Evolutionary conservation across 2,797 vertebrate genomes (phyloP).

Genomic region (Lutjanus argentimaculatus): DNA sequence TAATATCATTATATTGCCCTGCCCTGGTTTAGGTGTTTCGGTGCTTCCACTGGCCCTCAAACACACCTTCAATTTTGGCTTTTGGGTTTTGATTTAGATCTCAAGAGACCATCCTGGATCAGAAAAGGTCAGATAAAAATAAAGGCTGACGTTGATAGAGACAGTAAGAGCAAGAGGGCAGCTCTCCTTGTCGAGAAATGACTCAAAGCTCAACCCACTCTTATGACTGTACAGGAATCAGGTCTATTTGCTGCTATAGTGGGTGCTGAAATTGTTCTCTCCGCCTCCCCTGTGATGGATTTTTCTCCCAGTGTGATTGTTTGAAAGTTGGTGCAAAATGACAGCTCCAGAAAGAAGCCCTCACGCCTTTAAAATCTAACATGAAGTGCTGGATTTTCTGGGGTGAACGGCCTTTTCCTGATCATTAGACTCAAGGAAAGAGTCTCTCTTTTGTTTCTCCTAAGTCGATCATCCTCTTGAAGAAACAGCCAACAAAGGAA

Average conservation of each 20-base stretch:
- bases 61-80: background rate
- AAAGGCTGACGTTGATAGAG: background rate
- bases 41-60: too few species aligned
- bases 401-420: background rate
- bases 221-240: conserved; percentile 18
- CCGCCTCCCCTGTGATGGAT: background rate
- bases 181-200: conserved; percentile 18
- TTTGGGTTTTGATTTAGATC: background rate
- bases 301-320: conserved; percentile 6
- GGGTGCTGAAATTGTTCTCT: conserved; percentile 22
- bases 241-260: conserved; percentile 39
- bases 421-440: background rate
- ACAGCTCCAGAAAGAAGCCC: background rate
- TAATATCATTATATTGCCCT: too few species aligned
- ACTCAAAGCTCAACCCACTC: conserved; percentile 49
- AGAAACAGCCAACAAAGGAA: conserved; percentile 5
- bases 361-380: background rate
- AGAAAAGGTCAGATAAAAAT: conserved; percentile 22
- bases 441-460: background rate
- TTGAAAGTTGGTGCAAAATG: background rate
- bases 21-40: too few species aligned
- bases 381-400: background rate
- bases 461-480: background rate
- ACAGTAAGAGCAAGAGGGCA: background rate
- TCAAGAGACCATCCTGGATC: background rate